These are phyloP conservation scores for Troglohyphantes excavatus DNA, from an alignment of 2,888 invertebrate genomes.

Conservation along the genomic window DNA sequence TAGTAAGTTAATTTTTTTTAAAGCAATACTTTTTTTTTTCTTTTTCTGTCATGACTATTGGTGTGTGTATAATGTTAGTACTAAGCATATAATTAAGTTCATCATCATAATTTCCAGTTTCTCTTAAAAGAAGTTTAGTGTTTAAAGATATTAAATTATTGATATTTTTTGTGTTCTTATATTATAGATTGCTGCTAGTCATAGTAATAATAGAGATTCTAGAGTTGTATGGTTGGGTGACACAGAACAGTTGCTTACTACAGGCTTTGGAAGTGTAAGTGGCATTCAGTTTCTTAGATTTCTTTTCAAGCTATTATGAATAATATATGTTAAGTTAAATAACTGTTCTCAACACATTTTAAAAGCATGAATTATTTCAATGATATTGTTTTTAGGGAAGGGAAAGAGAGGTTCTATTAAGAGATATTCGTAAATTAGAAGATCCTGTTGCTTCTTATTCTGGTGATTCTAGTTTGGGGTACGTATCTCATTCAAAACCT, in stretches of 20 bases:
- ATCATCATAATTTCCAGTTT: too few relatives aligned
- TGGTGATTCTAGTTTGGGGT: conserved; percentile 78
- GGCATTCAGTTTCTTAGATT: not conserved
- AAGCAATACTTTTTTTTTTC: too few relatives aligned
- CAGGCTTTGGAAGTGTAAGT: conserved; percentile 91
- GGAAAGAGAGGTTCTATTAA: conserved; percentile 92
- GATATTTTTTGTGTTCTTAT: not conserved
- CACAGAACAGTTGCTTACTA: conserved; percentile 91
- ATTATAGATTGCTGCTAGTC: conserved; percentile 86
- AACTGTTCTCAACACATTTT: not conserved
- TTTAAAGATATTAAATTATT: too few relatives aligned
- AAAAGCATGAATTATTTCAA: not conserved
- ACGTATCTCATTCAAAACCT: not conserved
- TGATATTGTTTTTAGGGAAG: conserved; percentile 85
- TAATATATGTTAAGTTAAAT: not conserved
- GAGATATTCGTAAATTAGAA: conserved; percentile 91
- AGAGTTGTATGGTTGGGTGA: conserved; percentile 95
- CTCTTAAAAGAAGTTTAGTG: too few relatives aligned
- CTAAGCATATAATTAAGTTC: too few relatives aligned
- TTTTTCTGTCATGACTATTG: too few relatives aligned
- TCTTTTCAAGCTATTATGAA: not conserved
- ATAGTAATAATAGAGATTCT: conserved; percentile 95
- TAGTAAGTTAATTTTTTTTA: too few relatives aligned
- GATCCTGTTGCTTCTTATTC: conserved; percentile 88
- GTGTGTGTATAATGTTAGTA: too few relatives aligned